Base-by-base conservation (phyloP, 2,888 invertebrate genomes). In the Andrena hattorfiana region DNA sequence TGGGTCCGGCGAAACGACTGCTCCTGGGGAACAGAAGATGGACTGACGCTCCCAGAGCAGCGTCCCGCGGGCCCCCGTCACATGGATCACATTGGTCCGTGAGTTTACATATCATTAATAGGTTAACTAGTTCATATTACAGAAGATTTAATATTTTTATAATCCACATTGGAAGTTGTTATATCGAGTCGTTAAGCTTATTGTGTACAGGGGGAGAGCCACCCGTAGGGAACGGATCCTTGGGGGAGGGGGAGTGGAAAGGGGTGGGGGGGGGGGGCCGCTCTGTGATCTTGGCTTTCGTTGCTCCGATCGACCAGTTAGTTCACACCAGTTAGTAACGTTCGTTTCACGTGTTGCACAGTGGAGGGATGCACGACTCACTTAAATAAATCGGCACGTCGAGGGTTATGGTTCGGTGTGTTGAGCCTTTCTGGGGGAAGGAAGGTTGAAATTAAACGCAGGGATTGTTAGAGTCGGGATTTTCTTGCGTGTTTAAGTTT, bases 121-220 rank as follows among this genome's bases (percentile, higher is more conserved):
- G 89, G 90, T 85, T 85, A 87, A 84, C 78, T 85, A 90, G 87
- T 88, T 87, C 79, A 68, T 90, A 89, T 84, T 85, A 90, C 69
- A 83, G 70, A 91, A 93, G 92, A 93, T 94, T 94, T 94, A 94
- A 94, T 94, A 94, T 94, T 94, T 94, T 94, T 94, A 94, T 95
- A 95, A 94, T 95, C 95, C 95, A 95, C 94, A 95, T 95, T 95
- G 95, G 95, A 95, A 94, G 94, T 94, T 94, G 94, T 94, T 94
- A 93, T 93, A 92, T 91, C 90, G 90, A 84, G 92, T 92, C 91
- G 92, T 93, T 92, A 92, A 92, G 90, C 83, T 89, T 82, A 88
- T 85, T 76, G 83, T 83, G 82, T 84, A 81, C 74, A 80, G 70
- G 59, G 74, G 83, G 82, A 81, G 79, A 84, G 76, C 82, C 77